phyloP scores from a whole-genome alignment of 2,797 vertebrate species.

The Myotis findleyi region DNA sequence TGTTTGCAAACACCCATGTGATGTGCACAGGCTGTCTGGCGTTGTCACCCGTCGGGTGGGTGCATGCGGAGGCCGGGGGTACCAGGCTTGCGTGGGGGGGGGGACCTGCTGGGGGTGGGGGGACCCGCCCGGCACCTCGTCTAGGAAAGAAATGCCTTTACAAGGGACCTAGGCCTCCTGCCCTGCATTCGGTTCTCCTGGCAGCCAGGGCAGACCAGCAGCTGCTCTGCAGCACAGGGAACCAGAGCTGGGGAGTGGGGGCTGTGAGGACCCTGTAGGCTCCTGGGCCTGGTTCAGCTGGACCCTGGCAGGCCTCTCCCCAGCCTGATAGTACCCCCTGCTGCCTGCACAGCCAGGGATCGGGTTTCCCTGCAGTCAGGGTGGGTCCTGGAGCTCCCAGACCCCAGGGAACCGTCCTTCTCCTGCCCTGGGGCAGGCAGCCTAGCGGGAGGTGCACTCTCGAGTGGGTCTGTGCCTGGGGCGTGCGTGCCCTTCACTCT shows the following conservation, averaged over 20 bases:
- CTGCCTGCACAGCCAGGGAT: not conserved
- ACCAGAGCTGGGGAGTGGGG: not conserved
- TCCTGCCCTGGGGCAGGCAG: not conserved
- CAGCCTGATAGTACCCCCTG: not conserved
- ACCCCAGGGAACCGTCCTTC: not conserved
- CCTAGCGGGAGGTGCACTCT: not conserved
- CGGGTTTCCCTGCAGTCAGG: not conserved
- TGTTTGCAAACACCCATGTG: not conserved
- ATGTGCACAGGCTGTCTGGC: accelerated
- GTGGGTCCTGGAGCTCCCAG: not conserved
- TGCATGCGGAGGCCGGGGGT: not conserved
- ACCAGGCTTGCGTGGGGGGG: not conserved
- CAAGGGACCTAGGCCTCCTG: not conserved
- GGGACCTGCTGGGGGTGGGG: too few species aligned
- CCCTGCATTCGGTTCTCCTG: not conserved
- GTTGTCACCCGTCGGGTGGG: not conserved
- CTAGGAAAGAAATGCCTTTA: not conserved
- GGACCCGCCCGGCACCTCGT: not conserved
- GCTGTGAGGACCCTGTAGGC: accelerated
- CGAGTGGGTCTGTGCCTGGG: not conserved
- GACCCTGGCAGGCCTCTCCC: not conserved
- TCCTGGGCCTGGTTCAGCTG: not conserved
- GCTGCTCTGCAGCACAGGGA: not conserved
- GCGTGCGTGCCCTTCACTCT: not conserved
- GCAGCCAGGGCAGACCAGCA: not conserved